Base-by-base conservation (phyloP, 1,140 invertebrate genomes). In the Telenomus remus region DNA sequence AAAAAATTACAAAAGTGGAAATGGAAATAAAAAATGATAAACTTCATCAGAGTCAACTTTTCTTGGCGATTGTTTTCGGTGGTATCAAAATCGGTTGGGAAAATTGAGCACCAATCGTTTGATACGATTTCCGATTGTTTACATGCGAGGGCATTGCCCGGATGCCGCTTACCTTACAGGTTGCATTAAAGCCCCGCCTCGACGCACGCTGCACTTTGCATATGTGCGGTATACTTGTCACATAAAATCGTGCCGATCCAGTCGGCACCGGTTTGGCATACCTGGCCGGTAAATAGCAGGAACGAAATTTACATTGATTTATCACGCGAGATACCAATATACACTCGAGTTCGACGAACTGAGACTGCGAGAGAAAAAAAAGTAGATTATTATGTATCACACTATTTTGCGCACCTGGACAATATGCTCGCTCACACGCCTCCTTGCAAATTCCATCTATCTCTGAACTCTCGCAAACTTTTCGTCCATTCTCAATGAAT, bases 101-200 rank as follows among this genome's bases (percentile, higher is more conserved):
- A 68, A 63, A 57, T 49, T 57, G 13, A 33, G 55, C 34, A 44
- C 12, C 53, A 19, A 60, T 63, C 43, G 16, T 44, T 54, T 49
- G 54, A 27, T 79, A 77, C 74, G 77, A 83, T 86, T 83, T 79
- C 79, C 80, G 82, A 86, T 85, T 87, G 85, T 87, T 87, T 87
- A 87, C 85, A 86, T 85, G 79, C 80, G 84, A 87, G 86, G 86
- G 81, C 85, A 85, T 87, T 87, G 85, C 85, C 84, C 86, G 81
- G 82, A 86, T 85, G 83, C 82, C 84, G 80, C 80, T 86, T 87
- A 85, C 83, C 80, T 82, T 84, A 86, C 79, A 69, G 66, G 51
- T 81, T 81, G 81, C 82, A 86, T 83, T 82, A 69, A 73, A 76
- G 78, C 74, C 76, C 77, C 74, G 61, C 76, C 70, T 71, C 56